These are phyloP conservation scores for Lathronympha strigana DNA, from an alignment of 2,888 invertebrate genomes.

Conservation along the genomic window DNA sequence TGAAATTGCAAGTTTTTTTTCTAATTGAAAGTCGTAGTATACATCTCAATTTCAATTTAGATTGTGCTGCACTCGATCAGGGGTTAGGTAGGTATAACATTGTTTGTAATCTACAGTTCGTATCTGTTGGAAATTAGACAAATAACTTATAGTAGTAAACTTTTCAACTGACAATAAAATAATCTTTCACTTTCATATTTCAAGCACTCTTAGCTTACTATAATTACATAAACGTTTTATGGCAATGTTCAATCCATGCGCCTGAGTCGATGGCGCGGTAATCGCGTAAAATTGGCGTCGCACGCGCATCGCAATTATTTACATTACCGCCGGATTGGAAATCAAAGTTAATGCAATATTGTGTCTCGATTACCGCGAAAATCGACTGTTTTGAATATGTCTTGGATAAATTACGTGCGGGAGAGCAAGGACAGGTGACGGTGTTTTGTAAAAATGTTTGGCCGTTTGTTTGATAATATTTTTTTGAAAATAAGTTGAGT, in stretches of 20 bases:
- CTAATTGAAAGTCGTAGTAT: too few species aligned
- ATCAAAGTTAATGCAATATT: constrained; percentile 53
- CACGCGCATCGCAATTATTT: constrained; percentile 54
- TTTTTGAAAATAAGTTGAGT: too few species aligned
- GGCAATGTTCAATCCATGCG: constrained; percentile 33
- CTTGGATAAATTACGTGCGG: constrained; percentile 46
- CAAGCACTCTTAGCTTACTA: constrained; percentile 6
- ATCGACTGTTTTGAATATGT: constrained; percentile 44
- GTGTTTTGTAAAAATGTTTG: too few species aligned
- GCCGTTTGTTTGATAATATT: too few species aligned
- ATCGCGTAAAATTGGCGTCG: constrained; percentile 46
- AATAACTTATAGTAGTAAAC: too few species aligned
- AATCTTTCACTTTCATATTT: neutral
- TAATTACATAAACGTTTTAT: constrained; percentile 30
- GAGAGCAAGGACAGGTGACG: constrained; percentile 19
- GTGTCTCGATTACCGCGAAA: constrained; percentile 50
- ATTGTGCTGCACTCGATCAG: too few species aligned
- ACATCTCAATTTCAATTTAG: too few species aligned
- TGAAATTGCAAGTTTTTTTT: too few species aligned
- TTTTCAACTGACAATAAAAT: neutral
- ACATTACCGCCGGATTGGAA: constrained; percentile 52
- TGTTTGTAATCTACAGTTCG: too few species aligned
- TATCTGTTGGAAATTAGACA: neutral
- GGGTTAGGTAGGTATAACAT: too few species aligned
- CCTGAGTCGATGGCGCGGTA: constrained; percentile 39